Base-by-base conservation (phyloP, 2,113 vertebrate species). In the Lethenteron camtschaticum region DNA sequence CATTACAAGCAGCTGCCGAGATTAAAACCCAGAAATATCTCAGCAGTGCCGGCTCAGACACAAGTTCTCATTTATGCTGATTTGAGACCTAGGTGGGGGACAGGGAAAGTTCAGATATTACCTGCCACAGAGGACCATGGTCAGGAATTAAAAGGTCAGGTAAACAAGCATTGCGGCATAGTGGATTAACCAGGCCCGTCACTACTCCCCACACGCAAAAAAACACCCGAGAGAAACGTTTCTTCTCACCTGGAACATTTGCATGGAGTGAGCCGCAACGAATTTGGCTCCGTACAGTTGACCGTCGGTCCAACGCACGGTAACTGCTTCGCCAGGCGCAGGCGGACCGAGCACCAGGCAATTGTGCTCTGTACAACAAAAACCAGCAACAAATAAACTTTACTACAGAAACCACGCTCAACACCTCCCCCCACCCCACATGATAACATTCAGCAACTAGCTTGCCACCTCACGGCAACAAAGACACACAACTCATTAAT, bases 201-300 rank as follows among this genome's bases (percentile, higher is more conserved):
- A 41, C 41, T 41, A 41, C 41, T 41, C n/a, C n/a, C 63, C 10
- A 66, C 24, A 24, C 63, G 10, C 24, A 24, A 66, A 9, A 24
- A 24, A 24, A 66, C 9, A 24, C n/a, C 8, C n/a, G 10, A 66
- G 24, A 16, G 8, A 66, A 11, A 24, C 63, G n/a, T 24, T 24
- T 66, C 24, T n/a, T 16, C 70, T 71, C 68, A 96, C 94, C 94
- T 99, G 92, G 75, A 87, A 96, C 70, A 83, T 77, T 41, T 84
- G 85, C 55, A 82, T 86, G 73, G 81, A 76, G 70, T 85, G 82
- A 12, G 83, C 78, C 70, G 81, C 85, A 58, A 96, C 78, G 20
- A 88, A 96, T 74, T 81, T 88, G 70, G 90, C 94, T 8, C 84
- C 88, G 70, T 86, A 85, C 56, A 83, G 8, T 9, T 82, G 79